These are phyloP conservation scores for Papilio gigon DNA, from an alignment of 2,888 invertebrate species.

Conservation along the genomic window DNA sequence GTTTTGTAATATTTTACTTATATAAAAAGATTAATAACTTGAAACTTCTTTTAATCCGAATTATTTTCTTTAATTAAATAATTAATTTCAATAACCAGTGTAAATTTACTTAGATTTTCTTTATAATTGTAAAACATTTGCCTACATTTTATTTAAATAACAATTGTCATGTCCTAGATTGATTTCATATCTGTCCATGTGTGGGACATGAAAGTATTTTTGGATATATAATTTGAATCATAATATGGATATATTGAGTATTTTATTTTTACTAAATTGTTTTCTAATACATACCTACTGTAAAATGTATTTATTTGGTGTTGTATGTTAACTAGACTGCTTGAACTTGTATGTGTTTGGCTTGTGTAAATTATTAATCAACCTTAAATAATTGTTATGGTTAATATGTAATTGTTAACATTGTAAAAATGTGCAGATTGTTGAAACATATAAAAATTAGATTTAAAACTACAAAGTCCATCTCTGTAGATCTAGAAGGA, in stretches of 20 bases:
- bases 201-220: conserved; percentile 4
- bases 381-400: conserved; percentile 20
- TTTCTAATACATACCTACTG: neutral
- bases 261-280: neutral
- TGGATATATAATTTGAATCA: neutral
- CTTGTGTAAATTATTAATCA: neutral
- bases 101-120: neutral
- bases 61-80: neutral
- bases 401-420: conserved; percentile 32
- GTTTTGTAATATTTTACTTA: neutral
- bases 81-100: too few relatives aligned
- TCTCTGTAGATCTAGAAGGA: conserved; percentile 7
- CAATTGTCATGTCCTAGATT: neutral
- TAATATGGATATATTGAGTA: conserved; percentile 10
- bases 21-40: neutral
- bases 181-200: neutral
- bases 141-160: neutral
- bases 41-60: neutral
- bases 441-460: conserved; percentile 23
- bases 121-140: neutral
- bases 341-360: conserved; percentile 9
- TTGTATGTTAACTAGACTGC: neutral
- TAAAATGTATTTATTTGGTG: conserved; percentile 14
- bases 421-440: conserved; percentile 30
- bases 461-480: conserved; percentile 11